phyloP scores from a whole-genome alignment of 2,113 vertebrate genomes.

The Dermatemys mawii region DNA sequence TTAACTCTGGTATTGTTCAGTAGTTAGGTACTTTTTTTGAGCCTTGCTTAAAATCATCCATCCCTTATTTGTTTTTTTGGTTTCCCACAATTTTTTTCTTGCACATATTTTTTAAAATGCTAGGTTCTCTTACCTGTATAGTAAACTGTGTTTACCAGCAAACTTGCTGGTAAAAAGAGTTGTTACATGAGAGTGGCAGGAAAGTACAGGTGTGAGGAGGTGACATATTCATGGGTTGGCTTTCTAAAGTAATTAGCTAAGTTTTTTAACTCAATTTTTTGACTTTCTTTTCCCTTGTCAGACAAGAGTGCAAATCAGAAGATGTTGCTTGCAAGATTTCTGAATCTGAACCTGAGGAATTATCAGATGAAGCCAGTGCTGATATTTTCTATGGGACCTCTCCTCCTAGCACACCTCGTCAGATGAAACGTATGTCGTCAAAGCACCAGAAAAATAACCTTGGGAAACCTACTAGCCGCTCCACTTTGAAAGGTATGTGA shows the following conservation, averaged over 20 bases:
- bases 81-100: neutral
- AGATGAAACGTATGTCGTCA: constrained; percentile 93
- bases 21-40: neutral
- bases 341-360: constrained; percentile 85
- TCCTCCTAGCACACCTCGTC: constrained; percentile 90
- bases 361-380: constrained; percentile 86
- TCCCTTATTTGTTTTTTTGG: neutral
- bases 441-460: constrained; percentile 88
- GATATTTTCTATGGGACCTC: constrained; percentile 90
- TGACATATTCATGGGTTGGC: neutral
- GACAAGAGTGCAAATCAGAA: constrained; percentile 79
- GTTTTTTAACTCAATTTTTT: neutral
- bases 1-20: neutral
- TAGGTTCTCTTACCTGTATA: neutral
- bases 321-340: constrained; percentile 78
- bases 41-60: neutral
- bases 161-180: neutral
- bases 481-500: constrained; percentile 82
- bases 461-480: constrained; percentile 77
- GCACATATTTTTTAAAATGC: neutral
- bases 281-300: constrained; percentile 53
- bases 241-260: neutral
- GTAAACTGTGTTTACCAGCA: neutral
- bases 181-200: neutral
- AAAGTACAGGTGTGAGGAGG: neutral